Conservation (phyloP, 35 echinoderm and acorn worm genomes). For the Apostichopus japonicus region DNA sequence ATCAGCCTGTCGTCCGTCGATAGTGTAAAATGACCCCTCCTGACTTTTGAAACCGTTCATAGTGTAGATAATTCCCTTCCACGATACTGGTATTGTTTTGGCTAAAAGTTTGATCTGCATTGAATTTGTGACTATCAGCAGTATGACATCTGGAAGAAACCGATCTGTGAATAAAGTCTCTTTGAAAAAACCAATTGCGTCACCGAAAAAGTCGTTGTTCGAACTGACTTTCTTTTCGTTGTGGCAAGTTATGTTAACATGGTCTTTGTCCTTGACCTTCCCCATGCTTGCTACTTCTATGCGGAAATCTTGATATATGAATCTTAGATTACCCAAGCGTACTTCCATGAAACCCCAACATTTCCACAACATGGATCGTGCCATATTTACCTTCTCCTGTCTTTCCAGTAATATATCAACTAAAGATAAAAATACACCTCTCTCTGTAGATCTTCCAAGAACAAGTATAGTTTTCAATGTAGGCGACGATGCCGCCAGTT, state of each 20-base stretch:
- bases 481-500: slow-evolving; percentile 11
- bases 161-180: background rate
- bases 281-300: background rate
- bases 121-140: background rate
- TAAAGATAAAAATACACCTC: slow-evolving; percentile 30
- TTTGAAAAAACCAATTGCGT: slow-evolving; percentile 22
- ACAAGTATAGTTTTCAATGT: slow-evolving; percentile 25
- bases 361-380: background rate
- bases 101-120: background rate
- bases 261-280: background rate
- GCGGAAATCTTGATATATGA: slow-evolving; percentile 51
- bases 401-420: background rate
- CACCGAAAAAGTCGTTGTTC: background rate
- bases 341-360: slow-evolving; percentile 30
- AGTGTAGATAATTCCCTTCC: slow-evolving; percentile 41
- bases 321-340: slow-evolving; percentile 23
- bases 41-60: slow-evolving; percentile 16
- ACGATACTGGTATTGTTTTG: background rate
- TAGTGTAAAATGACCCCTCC: background rate
- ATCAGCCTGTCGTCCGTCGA: background rate
- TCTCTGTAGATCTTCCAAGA: slow-evolving; percentile 43
- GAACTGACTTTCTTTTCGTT: slow-evolving; percentile 20
- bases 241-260: slow-evolving; percentile 32
- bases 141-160: background rate
- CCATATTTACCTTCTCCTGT: background rate